phyloP scores from a whole-genome alignment of 2,888 invertebrate genomes.

The Andricus quercusramuli region DNA sequence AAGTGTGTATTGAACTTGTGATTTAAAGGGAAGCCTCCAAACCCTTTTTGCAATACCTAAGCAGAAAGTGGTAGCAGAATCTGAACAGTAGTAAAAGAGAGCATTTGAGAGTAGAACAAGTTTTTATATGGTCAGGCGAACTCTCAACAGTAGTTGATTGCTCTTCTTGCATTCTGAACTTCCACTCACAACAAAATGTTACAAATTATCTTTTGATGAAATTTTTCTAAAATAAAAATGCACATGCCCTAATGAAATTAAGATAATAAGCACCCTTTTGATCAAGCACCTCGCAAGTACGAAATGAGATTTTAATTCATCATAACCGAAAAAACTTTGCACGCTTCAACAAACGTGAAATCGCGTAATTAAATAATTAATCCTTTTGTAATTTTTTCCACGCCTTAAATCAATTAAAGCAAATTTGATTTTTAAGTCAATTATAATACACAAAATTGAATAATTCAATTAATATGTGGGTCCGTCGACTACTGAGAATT shows the following conservation, averaged over 20 bases:
- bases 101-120: slow-evolving; percentile 8
- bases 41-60: neutral
- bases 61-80: slow-evolving; percentile 15
- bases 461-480: slow-evolving; percentile 23
- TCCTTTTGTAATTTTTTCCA: neutral
- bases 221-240: slow-evolving; percentile 1
- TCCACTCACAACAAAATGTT: neutral
- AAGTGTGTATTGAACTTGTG: neutral
- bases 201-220: slow-evolving; percentile 13
- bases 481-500: neutral
- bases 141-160: neutral
- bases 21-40: neutral
- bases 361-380: slow-evolving; percentile 34
- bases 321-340: slow-evolving; percentile 1
- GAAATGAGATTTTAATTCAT: slow-evolving; percentile 35
- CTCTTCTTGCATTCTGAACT: neutral
- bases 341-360: slow-evolving; percentile 32
- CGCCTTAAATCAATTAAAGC: neutral
- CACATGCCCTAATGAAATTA: slow-evolving; percentile 19
- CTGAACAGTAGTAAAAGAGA: neutral
- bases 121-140: slow-evolving; percentile 12
- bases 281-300: neutral
- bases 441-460: slow-evolving; percentile 4
- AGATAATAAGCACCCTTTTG: slow-evolving; percentile 4
- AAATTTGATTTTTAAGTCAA: slow-evolving; percentile 35